Evolutionary conservation across 2,888 invertebrate genomes (phyloP), one percentile per base, ranked within the genome.

Genomic region (Epistrophella euchroma): DNA sequence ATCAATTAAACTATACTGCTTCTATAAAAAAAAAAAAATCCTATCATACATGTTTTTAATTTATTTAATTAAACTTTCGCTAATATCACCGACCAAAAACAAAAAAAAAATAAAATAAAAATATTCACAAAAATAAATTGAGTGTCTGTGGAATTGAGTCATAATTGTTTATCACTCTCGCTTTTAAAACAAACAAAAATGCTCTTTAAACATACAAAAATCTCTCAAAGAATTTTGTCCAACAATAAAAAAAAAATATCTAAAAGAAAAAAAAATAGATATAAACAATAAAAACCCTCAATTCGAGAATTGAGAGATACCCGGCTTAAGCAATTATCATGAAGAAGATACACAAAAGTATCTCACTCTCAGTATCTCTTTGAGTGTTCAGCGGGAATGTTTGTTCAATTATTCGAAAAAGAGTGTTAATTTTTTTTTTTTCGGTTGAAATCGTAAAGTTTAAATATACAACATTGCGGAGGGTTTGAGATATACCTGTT

Each of bases 291-390:
- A 47, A 50, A 37, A 37, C 15, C 22, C 50, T 52, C 50, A 37
- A 68, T 22, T 2, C 15, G 9, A 68, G 22, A 35, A 35, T n/a
- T n/a, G n/a, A n/a, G n/a, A 52, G 4, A 1, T 32, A 32, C 32
- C 66, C 66, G 47, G 66, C 66, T 66, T 50, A 35, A 13, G 19
- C 25, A 25, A 47, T 70, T 76, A 72, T 81, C 76, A 73, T 81
- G 85, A 76, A 85, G 85, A 85, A 85, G 81, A 81, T 72, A 72
- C 80, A 80, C 74, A 70, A 71, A 84, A 60, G 75, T 80, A 80
- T 80, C 85, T 80, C 81, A 85, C 80, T 85, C 85, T 84, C 81
- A 85, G 85, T 85, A 62, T 81, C 81, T 81, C 85, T 85, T 85
- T 25, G 81, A 47, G 85, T 76, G 72, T 85, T 73, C 85, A 58